A percentile compares a stretch with the other conserved stretches of the same genome.
phyloP scores from a whole-genome alignment of 1,140 invertebrate species.

The Drosophila baimaii region DNA sequence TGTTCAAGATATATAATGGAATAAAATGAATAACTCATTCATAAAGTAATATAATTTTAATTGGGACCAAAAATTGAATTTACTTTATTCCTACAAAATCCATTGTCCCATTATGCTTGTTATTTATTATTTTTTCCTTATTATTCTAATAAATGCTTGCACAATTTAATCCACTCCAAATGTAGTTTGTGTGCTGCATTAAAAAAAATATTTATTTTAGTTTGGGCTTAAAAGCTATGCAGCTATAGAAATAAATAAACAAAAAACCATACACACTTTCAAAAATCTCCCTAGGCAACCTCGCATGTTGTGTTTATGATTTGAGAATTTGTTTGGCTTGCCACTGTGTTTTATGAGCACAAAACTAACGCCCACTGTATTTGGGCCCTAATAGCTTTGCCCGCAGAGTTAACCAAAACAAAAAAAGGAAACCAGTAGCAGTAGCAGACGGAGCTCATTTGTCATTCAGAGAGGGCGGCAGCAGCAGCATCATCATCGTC shows the following conservation, averaged over 20 bases:
- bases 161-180: neutral
- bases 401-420: constrained; percentile 19
- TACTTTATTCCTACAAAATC: neutral
- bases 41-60: too few relatives aligned
- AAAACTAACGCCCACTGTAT: constrained; percentile 11
- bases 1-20: too few relatives aligned
- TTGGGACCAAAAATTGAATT: too few relatives aligned
- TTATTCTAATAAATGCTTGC: neutral
- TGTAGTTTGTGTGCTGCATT: too few relatives aligned
- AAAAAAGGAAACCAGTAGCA: neutral
- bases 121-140: neutral
- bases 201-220: neutral
- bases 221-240: too few relatives aligned
- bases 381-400: constrained; percentile 9
- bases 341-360: neutral
- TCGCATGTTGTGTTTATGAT: constrained; percentile 1
- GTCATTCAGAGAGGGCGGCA: constrained; percentile 37
- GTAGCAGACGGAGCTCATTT: constrained; percentile 36
- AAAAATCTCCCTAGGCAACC: neutral
- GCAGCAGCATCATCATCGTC: constrained; percentile 15
- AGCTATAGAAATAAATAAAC: neutral
- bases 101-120: neutral
- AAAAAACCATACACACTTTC: neutral
- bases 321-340: constrained; percentile 4
- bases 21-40: too few relatives aligned